Evolutionary conservation across 2,888 invertebrate species (phyloP), one percentile per base, ranked within the genome.

Genomic region (Halocaridina rubra): DNA sequence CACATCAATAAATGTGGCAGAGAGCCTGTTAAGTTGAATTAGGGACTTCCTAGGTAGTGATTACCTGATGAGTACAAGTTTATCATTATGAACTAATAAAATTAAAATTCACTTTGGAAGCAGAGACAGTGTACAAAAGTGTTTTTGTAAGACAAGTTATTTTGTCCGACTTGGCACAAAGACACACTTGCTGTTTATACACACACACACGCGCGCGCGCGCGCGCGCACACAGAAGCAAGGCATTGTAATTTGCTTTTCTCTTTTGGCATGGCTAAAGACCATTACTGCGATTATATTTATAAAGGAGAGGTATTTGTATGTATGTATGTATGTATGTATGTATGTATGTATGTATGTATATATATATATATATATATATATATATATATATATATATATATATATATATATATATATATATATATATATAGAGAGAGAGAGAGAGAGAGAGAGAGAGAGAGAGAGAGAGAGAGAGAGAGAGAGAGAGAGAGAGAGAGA

Each of bases 381-480:
- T 3, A 53, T 53, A 64, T 22, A 64, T 22, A 64, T 1, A 64
- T 22, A 64, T 22, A 64, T 53, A 4, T 53, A 53, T 53, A 53
- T 53, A 10, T 53, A 3, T 53, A 4, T 3, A 53, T 4, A 4
- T 53, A 53, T 19, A 53, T 5, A 53, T 5, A 3, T 53, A 10
- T 46, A 10, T 46, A 53, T 53, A 53, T n/a, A 22, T n/a, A 27
- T 27, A 27, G 27, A 67, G 67, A 67, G 30, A 24, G 69, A 24
- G 30, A 67, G 69, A 69, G 69, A 69, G 30, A 30, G 30, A 69
- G 69, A 69, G 32, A 69, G 69, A 69, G 7, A 69, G 30, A 30
- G 32, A 69, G 29, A 24, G 7, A 24, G n/a, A 24, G 69, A 8
- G 29, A 30, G 8, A 4, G 32, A 30, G 30, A 69, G 30, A 69